phyloP scores from a whole-genome alignment of 2,888 invertebrate genomes.

The Malthinus flaveolus region DNA sequence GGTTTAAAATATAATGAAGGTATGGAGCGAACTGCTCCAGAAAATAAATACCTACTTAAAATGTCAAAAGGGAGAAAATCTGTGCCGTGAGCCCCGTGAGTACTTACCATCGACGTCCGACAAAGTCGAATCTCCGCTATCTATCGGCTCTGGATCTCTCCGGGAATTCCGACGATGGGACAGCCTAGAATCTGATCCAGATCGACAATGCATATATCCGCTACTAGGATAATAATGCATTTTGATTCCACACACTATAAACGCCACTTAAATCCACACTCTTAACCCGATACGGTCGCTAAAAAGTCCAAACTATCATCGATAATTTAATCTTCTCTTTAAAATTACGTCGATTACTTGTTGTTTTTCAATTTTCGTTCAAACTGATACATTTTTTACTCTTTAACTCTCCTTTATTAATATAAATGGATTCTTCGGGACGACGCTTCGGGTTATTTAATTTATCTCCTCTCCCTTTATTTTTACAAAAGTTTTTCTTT shows the following conservation, averaged over 20 bases:
- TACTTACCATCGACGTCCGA: conserved; percentile 52
- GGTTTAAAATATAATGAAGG: too few relatives aligned
- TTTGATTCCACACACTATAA: conserved; percentile 31
- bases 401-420: neutral
- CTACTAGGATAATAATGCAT: conserved; percentile 46
- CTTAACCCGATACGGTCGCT: conserved; percentile 1
- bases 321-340: neutral
- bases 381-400: neutral
- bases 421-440: neutral
- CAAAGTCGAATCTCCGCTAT: conserved; percentile 52
- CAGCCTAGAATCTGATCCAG: conserved; percentile 50
- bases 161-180: conserved; percentile 41
- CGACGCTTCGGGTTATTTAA: conserved; percentile 2
- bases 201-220: conserved; percentile 50
- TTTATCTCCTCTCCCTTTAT: neutral
- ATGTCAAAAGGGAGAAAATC: too few relatives aligned
- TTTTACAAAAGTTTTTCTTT: too few relatives aligned
- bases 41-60: too few relatives aligned
- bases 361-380: neutral
- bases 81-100: too few relatives aligned
- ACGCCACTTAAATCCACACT: conserved; percentile 26
- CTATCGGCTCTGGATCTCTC: conserved; percentile 41
- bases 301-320: neutral
- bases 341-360: too few relatives aligned
- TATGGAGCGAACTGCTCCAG: too few relatives aligned